A percentile compares a stretch with the other conserved stretches of the same genome.
Evolutionary conservation across 2,797 vertebrate genomes (phyloP).

Genomic region (Anomalospiza imberbis): DNA sequence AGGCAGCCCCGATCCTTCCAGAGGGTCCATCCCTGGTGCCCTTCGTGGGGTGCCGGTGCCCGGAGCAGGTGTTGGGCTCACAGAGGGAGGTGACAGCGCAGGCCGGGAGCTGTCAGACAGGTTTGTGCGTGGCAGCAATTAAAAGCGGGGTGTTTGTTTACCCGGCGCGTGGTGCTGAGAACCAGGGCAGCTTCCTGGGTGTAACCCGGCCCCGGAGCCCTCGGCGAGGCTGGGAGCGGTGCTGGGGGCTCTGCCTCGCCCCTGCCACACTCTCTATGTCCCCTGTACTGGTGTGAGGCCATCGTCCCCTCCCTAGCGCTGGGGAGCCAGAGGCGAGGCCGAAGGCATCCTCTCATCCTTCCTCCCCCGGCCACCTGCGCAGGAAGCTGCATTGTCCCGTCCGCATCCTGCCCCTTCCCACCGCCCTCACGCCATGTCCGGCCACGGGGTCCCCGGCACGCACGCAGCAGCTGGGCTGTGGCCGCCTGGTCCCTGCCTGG

Average conservation of each 20-base stretch:
- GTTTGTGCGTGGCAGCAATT: constrained; percentile 65
- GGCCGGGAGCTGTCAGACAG: constrained; percentile 61
- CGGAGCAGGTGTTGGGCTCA: constrained; percentile 22
- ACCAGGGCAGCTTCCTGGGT: constrained; percentile 56
- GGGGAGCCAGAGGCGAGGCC: background rate
- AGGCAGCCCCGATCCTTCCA: background rate
- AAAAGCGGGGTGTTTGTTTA: constrained; percentile 62
- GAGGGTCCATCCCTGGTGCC: background rate
- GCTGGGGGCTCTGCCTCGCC: background rate
- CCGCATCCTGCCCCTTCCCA: constrained; percentile 11
- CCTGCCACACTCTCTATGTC: accelerated
- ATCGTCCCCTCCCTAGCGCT: background rate
- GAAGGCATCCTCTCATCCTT: background rate
- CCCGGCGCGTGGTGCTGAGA: constrained; percentile 37
- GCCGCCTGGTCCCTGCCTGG: background rate
- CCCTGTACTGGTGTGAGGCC: background rate
- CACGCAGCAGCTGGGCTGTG: background rate
- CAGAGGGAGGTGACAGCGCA: constrained; percentile 44
- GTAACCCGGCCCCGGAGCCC: background rate
- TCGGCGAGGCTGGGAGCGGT: background rate
- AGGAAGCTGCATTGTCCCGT: constrained; percentile 52
- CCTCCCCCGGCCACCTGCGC: constrained; percentile 36
- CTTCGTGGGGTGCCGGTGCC: background rate
- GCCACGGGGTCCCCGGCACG: background rate
- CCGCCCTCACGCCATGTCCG: background rate